Evolutionary conservation across 2,888 invertebrate species (phyloP).

Genomic region (Watsonalla binaria): DNA sequence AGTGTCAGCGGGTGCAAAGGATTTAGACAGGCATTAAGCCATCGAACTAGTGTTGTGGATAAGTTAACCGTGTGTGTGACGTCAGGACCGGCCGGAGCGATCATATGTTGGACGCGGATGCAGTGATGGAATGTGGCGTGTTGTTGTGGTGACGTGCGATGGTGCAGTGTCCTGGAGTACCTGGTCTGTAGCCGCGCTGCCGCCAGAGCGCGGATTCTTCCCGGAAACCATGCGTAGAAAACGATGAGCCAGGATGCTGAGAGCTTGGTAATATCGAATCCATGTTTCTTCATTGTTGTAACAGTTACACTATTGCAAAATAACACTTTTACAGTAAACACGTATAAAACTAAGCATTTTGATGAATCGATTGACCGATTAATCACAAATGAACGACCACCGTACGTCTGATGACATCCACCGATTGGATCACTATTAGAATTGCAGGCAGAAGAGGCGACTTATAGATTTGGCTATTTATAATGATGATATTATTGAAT

Average conservation of each 20-base stretch:
- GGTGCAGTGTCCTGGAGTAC: conserved; percentile 59
- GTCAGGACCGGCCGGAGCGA: conserved; percentile 71
- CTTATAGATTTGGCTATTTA: conserved; percentile 51
- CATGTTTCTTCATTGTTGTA: conserved; percentile 25
- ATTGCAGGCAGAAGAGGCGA: conserved; percentile 30
- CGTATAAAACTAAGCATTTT: neutral
- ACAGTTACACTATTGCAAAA: neutral
- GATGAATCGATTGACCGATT: conserved; percentile 4
- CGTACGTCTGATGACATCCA: conserved; percentile 20
- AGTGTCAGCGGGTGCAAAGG: conserved; percentile 30
- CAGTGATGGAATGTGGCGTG: conserved; percentile 77
- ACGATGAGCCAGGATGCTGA: conserved; percentile 85
- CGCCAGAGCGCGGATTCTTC: conserved; percentile 60
- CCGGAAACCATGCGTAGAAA: conserved; percentile 82
- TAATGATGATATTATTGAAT: conserved; percentile 57
- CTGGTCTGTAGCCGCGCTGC: conserved; percentile 53
- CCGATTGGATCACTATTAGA: conserved; percentile 31
- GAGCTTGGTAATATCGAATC: conserved; percentile 82
- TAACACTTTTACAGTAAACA: neutral
- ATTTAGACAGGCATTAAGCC: conserved; percentile 26
- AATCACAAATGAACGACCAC: conserved; percentile 6
- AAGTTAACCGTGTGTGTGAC: conserved; percentile 72
- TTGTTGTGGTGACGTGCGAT: conserved; percentile 71
- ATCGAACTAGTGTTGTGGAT: conserved; percentile 55
- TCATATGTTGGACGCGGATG: conserved; percentile 78